Percentiles rank a stretch among this genome's conserved stretches.
Evolutionary conservation across 2,113 vertebrate species (phyloP).

Genomic region (Delphinus delphis): DNA sequence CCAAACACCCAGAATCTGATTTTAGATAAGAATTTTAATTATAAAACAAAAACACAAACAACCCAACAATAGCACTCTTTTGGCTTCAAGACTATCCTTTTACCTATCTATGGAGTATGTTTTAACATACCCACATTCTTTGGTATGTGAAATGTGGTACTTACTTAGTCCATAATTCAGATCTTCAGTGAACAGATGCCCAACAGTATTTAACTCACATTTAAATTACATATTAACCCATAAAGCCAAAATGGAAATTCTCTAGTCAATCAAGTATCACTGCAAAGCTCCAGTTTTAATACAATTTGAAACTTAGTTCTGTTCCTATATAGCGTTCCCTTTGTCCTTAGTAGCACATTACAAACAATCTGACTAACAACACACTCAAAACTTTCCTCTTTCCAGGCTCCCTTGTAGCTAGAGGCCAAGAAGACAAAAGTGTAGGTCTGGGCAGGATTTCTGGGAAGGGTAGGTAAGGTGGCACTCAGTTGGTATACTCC

Average conservation of each 20-base stretch:
- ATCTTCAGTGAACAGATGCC: not conserved
- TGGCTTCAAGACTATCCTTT: not conserved
- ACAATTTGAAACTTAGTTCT: not conserved
- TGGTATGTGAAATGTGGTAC: not conserved
- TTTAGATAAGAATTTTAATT: constrained; percentile 34
- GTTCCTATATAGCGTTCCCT: not conserved
- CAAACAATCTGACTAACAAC: not conserved
- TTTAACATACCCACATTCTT: not conserved
- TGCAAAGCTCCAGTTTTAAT: not conserved
- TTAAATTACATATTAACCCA: not conserved
- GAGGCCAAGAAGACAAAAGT: not conserved
- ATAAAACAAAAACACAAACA: not conserved
- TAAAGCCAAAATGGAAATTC: not conserved
- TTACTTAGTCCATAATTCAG: not conserved
- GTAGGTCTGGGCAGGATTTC: not conserved
- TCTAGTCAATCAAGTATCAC: not conserved
- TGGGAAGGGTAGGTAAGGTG: not conserved
- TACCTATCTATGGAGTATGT: not conserved
- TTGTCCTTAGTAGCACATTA: not conserved
- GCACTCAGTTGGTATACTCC: not conserved
- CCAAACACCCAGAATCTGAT: not conserved
- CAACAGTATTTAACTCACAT: not conserved
- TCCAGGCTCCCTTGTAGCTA: not conserved
- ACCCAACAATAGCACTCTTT: not conserved
- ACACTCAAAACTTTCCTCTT: not conserved